phyloP scores from a whole-genome alignment of 2,888 invertebrate species.

The Chorisops tibialis region DNA sequence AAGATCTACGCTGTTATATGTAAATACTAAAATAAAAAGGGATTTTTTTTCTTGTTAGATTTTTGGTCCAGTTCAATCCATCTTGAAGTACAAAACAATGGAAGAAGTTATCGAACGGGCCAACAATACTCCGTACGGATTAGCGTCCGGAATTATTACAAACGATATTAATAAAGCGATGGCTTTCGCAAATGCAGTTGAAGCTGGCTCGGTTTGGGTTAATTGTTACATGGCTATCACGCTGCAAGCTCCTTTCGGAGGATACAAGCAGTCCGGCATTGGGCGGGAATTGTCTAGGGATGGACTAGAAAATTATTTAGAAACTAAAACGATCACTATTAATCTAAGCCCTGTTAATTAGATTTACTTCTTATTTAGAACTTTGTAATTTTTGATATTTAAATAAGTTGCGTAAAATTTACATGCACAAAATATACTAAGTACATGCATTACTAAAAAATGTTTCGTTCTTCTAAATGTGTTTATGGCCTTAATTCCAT shows the following conservation, averaged over 20 bases:
- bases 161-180: constrained; percentile 74
- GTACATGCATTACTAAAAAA: too few relatives aligned
- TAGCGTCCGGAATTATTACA: constrained; percentile 80
- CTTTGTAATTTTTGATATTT: background rate
- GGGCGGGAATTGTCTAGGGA: constrained; percentile 82
- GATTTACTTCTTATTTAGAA: background rate
- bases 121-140: constrained; percentile 75
- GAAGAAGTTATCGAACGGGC: constrained; percentile 80
- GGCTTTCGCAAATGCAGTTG: constrained; percentile 67
- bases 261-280: constrained; percentile 81
- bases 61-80: constrained; percentile 86
- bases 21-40: background rate
- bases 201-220: constrained; percentile 81
- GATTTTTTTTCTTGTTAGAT: constrained; percentile 59
- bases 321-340: constrained; percentile 73
- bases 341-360: constrained; percentile 29
- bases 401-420: too few relatives aligned
- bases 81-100: constrained; percentile 68
- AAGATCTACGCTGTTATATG: constrained; percentile 24
- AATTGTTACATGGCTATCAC: constrained; percentile 53
- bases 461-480: too few relatives aligned
- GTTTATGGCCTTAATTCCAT: too few relatives aligned
- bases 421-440: too few relatives aligned
- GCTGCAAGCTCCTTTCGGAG: constrained; percentile 80
- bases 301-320: constrained; percentile 72